A percentile compares a stretch with the other conserved stretches of the same genome.
These are phyloP conservation scores for Cladopsammia gracilis DNA, from an alignment of 64 coral and sea anemone species.

Conservation along the genomic window DNA sequence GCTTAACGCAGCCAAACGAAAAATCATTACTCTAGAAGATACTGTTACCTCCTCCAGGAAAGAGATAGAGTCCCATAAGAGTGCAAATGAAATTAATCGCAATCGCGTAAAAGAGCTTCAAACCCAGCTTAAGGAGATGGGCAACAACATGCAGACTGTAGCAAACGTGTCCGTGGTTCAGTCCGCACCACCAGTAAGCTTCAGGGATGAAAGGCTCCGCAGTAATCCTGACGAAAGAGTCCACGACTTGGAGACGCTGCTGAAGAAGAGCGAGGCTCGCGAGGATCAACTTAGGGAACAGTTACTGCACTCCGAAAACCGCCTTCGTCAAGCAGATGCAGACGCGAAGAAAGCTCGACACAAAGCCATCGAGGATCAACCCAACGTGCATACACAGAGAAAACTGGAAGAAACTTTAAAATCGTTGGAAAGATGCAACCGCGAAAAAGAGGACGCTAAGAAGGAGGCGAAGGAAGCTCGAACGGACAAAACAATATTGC, in stretches of 20 bases:
- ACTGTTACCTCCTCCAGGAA: slow-evolving; percentile 61
- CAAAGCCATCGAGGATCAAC: slow-evolving; percentile 67
- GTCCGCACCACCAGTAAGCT: slow-evolving; percentile 46
- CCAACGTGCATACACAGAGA: slow-evolving; percentile 70
- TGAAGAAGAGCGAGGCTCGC: slow-evolving; percentile 77
- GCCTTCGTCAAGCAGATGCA: slow-evolving; percentile 47
- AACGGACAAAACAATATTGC: slow-evolving; percentile 68
- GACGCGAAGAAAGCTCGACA: slow-evolving; percentile 81
- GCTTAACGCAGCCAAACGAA: slow-evolving; percentile 58
- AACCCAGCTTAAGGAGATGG: slow-evolving; percentile 67
- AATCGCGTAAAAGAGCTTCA: slow-evolving; percentile 76
- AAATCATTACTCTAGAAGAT: slow-evolving; percentile 58
- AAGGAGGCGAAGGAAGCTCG: slow-evolving; percentile 80
- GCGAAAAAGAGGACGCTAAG: slow-evolving; percentile 81
- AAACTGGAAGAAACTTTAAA: slow-evolving; percentile 78
- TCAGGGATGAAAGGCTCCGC: slow-evolving; percentile 22
- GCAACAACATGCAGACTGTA: background rate
- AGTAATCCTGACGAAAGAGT: slow-evolving; percentile 37
- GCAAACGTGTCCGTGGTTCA: slow-evolving; percentile 4
- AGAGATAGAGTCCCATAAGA: slow-evolving; percentile 77
- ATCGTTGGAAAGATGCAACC: slow-evolving; percentile 49
- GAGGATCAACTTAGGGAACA: slow-evolving; percentile 83
- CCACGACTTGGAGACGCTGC: slow-evolving; percentile 86
- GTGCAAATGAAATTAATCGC: slow-evolving; percentile 74
- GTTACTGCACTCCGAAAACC: slow-evolving; percentile 18